Base-by-base conservation (phyloP, 1,140 invertebrate genomes). In the Pissodes strobi region DNA sequence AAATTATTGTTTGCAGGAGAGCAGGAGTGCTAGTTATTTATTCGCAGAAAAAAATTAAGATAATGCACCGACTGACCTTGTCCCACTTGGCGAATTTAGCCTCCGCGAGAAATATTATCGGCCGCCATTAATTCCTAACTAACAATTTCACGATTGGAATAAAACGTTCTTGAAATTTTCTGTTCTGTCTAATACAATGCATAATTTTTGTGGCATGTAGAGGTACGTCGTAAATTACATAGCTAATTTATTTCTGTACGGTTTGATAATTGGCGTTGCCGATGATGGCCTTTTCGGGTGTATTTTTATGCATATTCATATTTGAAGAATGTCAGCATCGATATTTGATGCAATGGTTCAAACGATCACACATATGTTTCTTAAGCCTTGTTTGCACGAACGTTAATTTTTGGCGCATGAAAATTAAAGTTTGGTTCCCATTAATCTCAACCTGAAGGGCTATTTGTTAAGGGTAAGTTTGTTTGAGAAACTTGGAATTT, bases 111-210 rank as follows among this genome's bases (percentile, higher is more conserved):
- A 70, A 66, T 66, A 30, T 63, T 52, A 52, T 27, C 49, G 49
- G 64, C 64, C 64, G 68, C 59, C 66, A 70, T 66, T 66, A 70
- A 70, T 55, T 64, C 51, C 51, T 37, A 64, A 64, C 61, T 37
- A 46, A 52, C 51, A 64, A 55, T 64, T 64, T 64, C 61, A 55
- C 61, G 52, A 53, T 19, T 56, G 22, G 41, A 34, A 48, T 46
- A 37, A 13, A 30, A 30, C 25, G 55, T 41, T 58, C 55, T 45
- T 58, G 55, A 58, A 55, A 21, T 46, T n/a, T 46, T 19, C 21
- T 22, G 30, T 23, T 45, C 55, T 10, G 27, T 58, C 43, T 45
- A 43, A 39, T 25, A 58, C 22, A 58, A 58, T 58, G 22, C 19
- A 21, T n/a, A 13, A 58, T 58, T 58, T 43, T 56, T 39, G 2